Evolutionary conservation across 2,888 invertebrate genomes (phyloP), one percentile per base, ranked within the genome.

Genomic region (Cremastinae sp.): DNA sequence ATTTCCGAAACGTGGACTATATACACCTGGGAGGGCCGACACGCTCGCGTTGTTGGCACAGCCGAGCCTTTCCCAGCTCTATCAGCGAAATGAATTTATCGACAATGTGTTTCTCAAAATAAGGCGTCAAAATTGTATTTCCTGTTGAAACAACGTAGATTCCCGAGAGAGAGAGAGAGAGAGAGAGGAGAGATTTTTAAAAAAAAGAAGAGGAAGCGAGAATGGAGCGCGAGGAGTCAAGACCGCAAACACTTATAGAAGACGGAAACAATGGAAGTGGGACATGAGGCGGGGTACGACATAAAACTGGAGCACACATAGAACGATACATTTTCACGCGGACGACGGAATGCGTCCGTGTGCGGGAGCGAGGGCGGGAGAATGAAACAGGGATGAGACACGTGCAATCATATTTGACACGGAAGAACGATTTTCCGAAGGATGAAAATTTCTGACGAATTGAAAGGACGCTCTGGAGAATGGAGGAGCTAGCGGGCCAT

Each of bases 401-500:
- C 54, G 68, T 59, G 45, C 69, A 61, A 74, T 74, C 22, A 61
- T 70, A 68, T 76, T 74, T 65, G 69, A 49, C 65, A 74, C 73
- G 76, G 65, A 74, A 69, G 65, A 76, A 43, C 34, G 73, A 70
- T 43, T 64, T 49, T 54, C 76, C 43, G 74, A 70, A 74, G 69
- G 74, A 70, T 54, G 68, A 73, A 72, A 76, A 76, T 69, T 28
- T 73, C 12, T 34, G 47, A 61, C 73, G 73, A 64, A 53, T 74
- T 58, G 47, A 49, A 66, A 54, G 38, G 16, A 28, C 5, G 28
- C 28, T 28, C 28, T 2, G 5, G 5, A 28, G 43, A 47, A 47
- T 45, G 18, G 9, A 61, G n/a, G 5, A 45, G 28, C 53, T 64
- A 34, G 38, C 59, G 59, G 65, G 10, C 68, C 53, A 69, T 64